Conservation (phyloP, 2,888 invertebrate species). For the Emmelina monodactyla region DNA sequence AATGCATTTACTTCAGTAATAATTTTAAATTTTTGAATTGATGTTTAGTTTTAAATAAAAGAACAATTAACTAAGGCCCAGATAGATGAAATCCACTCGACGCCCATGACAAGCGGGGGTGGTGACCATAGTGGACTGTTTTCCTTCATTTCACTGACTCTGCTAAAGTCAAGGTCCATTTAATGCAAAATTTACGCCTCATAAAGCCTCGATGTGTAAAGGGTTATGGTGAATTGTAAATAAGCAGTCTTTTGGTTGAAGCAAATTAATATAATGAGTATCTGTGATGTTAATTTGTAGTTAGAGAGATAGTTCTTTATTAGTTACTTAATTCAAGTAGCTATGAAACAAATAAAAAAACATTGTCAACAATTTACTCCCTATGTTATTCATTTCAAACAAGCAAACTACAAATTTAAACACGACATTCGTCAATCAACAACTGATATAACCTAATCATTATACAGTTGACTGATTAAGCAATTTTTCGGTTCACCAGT, state of each 20-base stretch:
- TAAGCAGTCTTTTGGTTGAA: too few relatives aligned
- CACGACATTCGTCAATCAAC: constrained; percentile 4
- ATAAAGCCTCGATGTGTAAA: constrained; percentile 41
- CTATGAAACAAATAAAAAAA: not conserved
- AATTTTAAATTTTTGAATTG: too few relatives aligned
- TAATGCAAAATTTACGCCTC: constrained; percentile 50
- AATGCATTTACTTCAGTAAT: too few relatives aligned
- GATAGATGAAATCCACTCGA: too few relatives aligned
- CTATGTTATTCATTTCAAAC: too few relatives aligned
- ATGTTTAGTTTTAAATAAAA: too few relatives aligned
- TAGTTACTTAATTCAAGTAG: not conserved
- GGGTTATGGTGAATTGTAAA: constrained; percentile 23
- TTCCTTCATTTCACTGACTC: constrained; percentile 53
- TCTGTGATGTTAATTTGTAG: not conserved
- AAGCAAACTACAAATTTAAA: too few relatives aligned
- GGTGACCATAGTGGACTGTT: constrained; percentile 31
- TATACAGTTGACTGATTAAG: constrained; percentile 57
- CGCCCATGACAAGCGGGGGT: constrained; percentile 7
- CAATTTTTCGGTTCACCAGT: constrained; percentile 53
- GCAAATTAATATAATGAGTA: too few relatives aligned
- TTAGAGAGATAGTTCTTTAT: not conserved
- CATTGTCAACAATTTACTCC: not conserved
- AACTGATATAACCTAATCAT: constrained; percentile 36
- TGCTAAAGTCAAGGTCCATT: constrained; percentile 58
- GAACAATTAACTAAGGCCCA: too few relatives aligned